Evolutionary conservation across 53 echinoderm and acorn worm species (phyloP).

Genomic region (Crossaster papposus): DNA sequence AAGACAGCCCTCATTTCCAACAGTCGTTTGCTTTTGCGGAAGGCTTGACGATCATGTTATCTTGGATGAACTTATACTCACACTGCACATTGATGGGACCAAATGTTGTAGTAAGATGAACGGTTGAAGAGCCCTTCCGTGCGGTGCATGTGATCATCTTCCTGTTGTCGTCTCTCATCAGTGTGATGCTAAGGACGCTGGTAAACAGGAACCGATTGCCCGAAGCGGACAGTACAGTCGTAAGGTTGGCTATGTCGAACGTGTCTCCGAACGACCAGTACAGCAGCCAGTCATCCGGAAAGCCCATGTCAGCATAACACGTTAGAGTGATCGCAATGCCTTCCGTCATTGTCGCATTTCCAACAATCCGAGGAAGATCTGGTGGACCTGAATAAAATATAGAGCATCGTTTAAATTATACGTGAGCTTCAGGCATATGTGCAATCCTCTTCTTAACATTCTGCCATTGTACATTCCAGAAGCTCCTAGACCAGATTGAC

Average conservation of each 20-base stretch:
- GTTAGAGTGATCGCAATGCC: not conserved
- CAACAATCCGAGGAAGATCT: not conserved
- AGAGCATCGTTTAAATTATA: too few species aligned
- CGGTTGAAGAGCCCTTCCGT: not conserved
- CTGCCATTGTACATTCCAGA: too few species aligned
- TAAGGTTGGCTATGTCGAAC: not conserved
- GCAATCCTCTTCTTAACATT: too few species aligned
- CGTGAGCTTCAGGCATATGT: too few species aligned
- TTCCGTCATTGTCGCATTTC: not conserved
- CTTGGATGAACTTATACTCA: not conserved
- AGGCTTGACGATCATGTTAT: too few species aligned
- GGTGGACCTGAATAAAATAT: not conserved
- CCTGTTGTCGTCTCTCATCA: conserved; percentile 14
- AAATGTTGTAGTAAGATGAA: not conserved
- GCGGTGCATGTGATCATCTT: not conserved
- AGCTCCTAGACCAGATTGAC: too few species aligned
- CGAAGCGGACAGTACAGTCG: not conserved
- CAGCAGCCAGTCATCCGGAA: conserved; percentile 14
- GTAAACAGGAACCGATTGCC: not conserved
- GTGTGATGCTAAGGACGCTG: not conserved
- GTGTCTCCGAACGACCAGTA: not conserved
- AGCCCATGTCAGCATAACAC: conserved; percentile 9
- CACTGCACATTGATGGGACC: conserved; percentile 6
- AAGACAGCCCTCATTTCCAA: too few species aligned
- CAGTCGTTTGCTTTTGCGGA: too few species aligned